Evolutionary conservation across 2,888 invertebrate species (phyloP), one percentile per base, ranked within the genome.

Genomic region (Trilocha varians): DNA sequence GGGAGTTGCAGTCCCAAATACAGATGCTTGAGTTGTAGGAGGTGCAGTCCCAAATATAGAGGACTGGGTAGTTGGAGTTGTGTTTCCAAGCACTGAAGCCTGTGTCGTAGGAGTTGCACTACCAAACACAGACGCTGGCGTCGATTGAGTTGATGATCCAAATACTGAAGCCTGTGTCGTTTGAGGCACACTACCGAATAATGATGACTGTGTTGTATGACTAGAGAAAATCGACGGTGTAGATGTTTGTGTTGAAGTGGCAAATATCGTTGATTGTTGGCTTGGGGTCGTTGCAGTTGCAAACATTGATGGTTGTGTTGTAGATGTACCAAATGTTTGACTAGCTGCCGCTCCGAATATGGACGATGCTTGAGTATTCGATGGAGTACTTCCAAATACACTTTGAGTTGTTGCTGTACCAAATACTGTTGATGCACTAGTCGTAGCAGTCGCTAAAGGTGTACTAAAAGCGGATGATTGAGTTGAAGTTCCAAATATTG

Each of bases 31-130:
- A 11, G 60, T 63, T 3, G 59, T 60, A 13, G 64, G 50, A 36
- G 64, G 41, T 0, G 63, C 40, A 0, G 64, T 40, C 11, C 70
- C 72, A 39, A 76, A 77, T 4, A 69, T 54, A 3, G 73, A 66
- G 1, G 66, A 41, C 45, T 59, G 62, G 15, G 62, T 58, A 2
- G 38, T 34, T 1, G 3, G 25, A 6, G 25, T 25, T 11, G 44
- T 13, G 3, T 40, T n/a, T 4, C 43, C 45, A 18, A 48, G 45
- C 40, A 47, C 38, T 9, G 48, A 45, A 8, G 45, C 8, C 8
- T 18, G 52, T 14, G 43, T 47, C 34, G 33, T 42, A 32, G 3
- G 25, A 6, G 25, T 25, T 11, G 44, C 15, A 5, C 40, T n/a
- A 4, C 43, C 45, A 18, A 48, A 48, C 40, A 47, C 38, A 11